These are phyloP conservation scores for Emydoidea blandingii DNA, from an alignment of 2,797 vertebrate species.

Conservation along the genomic window DNA sequence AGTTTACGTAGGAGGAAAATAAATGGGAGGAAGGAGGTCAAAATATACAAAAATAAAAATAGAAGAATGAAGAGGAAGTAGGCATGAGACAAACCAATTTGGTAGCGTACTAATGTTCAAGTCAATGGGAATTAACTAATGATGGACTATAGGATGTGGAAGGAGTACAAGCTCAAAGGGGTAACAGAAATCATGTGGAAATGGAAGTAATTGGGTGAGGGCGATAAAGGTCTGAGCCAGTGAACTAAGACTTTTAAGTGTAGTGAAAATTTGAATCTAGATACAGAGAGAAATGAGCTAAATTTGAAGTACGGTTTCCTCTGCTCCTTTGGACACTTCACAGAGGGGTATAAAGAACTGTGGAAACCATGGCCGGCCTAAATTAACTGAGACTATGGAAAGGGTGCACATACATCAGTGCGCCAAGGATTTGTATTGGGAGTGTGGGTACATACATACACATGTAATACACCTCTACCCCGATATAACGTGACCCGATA, in stretches of 20 bases:
- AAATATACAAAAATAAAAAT: constrained; percentile 33
- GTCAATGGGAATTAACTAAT: constrained; percentile 55
- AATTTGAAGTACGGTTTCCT: constrained; percentile 29
- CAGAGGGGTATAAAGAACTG: neutral
- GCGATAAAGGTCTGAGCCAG: neutral
- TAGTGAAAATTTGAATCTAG: constrained; percentile 34
- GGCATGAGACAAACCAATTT: constrained; percentile 38
- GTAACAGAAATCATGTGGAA: neutral
- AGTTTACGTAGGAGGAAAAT: constrained; percentile 50
- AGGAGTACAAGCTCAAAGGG: neutral
- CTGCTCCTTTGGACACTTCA: constrained; percentile 5
- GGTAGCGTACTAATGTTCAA: constrained; percentile 33
- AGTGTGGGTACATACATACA: neutral
- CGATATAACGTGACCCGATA: too few species aligned
- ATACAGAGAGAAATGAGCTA: neutral
- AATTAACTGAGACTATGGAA: constrained; percentile 13
- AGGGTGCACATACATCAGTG: neutral
- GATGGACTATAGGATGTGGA: neutral
- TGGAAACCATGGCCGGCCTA: neutral
- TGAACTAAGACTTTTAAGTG: constrained; percentile 34
- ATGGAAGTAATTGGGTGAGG: constrained; percentile 38
- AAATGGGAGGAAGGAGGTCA: constrained; percentile 25
- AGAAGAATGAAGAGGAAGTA: constrained; percentile 46
- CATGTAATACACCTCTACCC: neutral
- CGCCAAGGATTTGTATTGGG: neutral